Evolutionary conservation across 2,113 vertebrate species (phyloP), one percentile per base, ranked within the genome.

Genomic region (Scolopax mira): DNA sequence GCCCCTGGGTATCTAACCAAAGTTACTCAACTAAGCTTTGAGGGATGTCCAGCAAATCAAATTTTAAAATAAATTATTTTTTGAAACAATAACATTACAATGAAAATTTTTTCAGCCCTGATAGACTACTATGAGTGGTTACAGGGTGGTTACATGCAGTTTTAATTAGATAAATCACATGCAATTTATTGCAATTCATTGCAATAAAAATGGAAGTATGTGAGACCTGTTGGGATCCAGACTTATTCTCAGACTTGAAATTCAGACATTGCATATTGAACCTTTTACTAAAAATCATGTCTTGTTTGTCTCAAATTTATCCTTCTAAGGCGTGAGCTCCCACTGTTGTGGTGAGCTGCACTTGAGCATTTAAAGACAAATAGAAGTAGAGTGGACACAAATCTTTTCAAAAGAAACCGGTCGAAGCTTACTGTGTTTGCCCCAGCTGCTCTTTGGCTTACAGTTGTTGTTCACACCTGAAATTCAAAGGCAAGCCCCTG

Each of bases 151-250:
- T 75, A 73, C 9, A 58, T 33, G 7, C 5, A 31, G 8, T 55
- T 23, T 64, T 70, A 54, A 54, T 79, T 55, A 62, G 39, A 39
- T 52, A 70, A 37, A 62, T 74, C 15, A 19, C 48, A 22, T 91
- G 46, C n/a, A 89, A n/a, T n/a, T n/a, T n/a, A n/a, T n/a, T n/a
- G n/a, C n/a, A 95, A 96, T 89, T 58, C 37, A 89, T 52, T 88
- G 41, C 37, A 83, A 69, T 49, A 44, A 81, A 61, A 88, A 13
- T 64, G 22, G 4, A 77, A 65, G 2, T 18, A 41, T 28, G 6
- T 0, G 0, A 67, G 24, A 27, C 6, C 71, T 30, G 11, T 37
- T 57, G 46, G 14, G 30, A 64, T 64, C 25, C 31, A 58, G 55
- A 7, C 9, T 94, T 89, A 54, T 90, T 90, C 52, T 46, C 15